Conservation (phyloP, 2,113 vertebrate genomes). For the Marmota flaviventris region DNA sequence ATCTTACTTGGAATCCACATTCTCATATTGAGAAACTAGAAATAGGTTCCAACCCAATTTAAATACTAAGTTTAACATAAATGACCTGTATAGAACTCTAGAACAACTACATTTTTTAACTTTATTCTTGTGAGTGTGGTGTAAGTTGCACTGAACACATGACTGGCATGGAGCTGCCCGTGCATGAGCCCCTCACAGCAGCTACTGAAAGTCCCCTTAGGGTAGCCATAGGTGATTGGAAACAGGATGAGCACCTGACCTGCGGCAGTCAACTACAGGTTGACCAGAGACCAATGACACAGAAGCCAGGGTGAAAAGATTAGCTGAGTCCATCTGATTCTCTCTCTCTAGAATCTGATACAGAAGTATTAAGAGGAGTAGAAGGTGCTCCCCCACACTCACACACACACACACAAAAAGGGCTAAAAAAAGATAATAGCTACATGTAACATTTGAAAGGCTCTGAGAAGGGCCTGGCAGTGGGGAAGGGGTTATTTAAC, state of each 20-base stretch:
- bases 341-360: not conserved
- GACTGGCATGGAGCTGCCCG: not conserved
- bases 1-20: conserved; percentile 33
- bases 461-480: no score
- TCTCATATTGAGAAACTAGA: conserved; percentile 28
- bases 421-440: not conserved
- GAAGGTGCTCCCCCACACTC: not conserved
- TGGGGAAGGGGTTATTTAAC: no score
- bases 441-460: no score
- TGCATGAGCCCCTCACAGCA: not conserved
- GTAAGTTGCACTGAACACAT: not conserved
- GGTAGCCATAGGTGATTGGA: not conserved
- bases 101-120: not conserved
- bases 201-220: not conserved
- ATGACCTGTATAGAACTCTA: not conserved
- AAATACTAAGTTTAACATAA: not conserved
- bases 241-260: not conserved
- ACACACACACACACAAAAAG: no score
- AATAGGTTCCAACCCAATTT: not conserved
- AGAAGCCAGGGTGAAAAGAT: not conserved
- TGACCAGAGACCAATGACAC: not conserved
- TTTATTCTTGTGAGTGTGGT: not conserved
- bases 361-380: not conserved
- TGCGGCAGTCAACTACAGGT: not conserved
- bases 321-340: not conserved